Conservation (phyloP, 2,888 invertebrate species). For the Glaucopsyche alexis region DNA sequence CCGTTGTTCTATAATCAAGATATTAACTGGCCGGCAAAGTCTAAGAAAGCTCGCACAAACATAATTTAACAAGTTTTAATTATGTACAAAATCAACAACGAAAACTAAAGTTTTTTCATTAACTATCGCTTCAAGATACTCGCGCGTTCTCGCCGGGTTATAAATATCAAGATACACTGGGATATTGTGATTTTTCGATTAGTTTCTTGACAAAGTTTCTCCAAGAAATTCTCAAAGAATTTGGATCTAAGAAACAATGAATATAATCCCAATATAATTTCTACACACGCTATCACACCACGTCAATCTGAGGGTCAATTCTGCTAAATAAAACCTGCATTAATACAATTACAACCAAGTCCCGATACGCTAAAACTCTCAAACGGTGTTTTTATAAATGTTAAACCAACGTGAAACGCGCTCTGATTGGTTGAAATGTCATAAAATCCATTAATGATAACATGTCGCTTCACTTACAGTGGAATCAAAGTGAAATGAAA, state of each 20-base stretch:
- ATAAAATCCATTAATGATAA: no score
- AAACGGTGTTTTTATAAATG: no score
- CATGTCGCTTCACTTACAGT: no score
- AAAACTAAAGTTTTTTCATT: slow-evolving; percentile 22
- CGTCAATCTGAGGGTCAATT: no score
- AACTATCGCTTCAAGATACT: slow-evolving; percentile 12
- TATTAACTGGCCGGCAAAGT: neutral
- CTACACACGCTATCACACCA: no score
- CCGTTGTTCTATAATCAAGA: neutral
- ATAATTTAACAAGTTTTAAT: slow-evolving; percentile 15
- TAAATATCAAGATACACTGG: neutral
- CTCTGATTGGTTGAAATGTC: no score
- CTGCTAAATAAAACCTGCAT: no score
- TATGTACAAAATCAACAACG: slow-evolving; percentile 15
- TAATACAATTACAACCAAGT: no score
- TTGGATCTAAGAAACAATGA: neutral
- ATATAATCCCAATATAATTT: no score
- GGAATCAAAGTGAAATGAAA: no score
- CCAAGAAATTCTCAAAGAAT: neutral
- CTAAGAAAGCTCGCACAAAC: neutral
- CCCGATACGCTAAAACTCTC: no score
- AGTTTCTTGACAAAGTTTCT: neutral
- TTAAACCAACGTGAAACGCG: no score
- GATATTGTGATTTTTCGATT: neutral
- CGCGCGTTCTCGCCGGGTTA: neutral